These are phyloP conservation scores for Laticauda colubrina DNA, from an alignment of 2,113 vertebrate species.

Conservation along the genomic window DNA sequence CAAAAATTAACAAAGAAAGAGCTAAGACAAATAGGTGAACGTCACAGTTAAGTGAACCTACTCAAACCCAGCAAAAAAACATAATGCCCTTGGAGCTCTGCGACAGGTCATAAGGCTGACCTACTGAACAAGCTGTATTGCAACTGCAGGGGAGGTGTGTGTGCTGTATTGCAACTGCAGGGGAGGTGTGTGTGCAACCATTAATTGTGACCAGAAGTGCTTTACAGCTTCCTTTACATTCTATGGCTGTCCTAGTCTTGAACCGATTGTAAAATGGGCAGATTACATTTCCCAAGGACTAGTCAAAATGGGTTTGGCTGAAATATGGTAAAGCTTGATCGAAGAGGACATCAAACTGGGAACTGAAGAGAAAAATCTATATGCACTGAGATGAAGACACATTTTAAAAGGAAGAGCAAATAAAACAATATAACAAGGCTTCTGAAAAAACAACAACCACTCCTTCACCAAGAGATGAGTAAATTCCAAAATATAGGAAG, in stretches of 20 bases:
- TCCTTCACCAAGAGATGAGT: background rate
- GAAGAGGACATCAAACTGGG: background rate
- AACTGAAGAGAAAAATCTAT: background rate
- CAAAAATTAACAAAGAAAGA: background rate
- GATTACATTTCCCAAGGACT: background rate
- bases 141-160: background rate
- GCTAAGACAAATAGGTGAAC: background rate
- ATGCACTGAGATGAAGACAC: background rate
- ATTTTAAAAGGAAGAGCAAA: background rate
- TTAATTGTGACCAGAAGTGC: background rate
- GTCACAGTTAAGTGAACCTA: background rate
- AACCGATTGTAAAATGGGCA: background rate
- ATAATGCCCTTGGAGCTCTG: background rate
- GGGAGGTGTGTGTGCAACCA: background rate
- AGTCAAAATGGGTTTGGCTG: background rate
- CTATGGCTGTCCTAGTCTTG: background rate
- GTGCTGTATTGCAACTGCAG: background rate
- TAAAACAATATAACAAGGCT: background rate
- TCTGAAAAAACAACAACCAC: background rate
- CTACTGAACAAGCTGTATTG: background rate
- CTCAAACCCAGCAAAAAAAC: background rate
- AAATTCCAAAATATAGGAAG: background rate
- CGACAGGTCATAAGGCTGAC: background rate
- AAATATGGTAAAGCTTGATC: background rate
- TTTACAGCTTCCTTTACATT: background rate